Percentiles rank a stretch among this genome's conserved stretches.
Conservation (phyloP, 2,888 invertebrate genomes). For the Apamea crenata region DNA sequence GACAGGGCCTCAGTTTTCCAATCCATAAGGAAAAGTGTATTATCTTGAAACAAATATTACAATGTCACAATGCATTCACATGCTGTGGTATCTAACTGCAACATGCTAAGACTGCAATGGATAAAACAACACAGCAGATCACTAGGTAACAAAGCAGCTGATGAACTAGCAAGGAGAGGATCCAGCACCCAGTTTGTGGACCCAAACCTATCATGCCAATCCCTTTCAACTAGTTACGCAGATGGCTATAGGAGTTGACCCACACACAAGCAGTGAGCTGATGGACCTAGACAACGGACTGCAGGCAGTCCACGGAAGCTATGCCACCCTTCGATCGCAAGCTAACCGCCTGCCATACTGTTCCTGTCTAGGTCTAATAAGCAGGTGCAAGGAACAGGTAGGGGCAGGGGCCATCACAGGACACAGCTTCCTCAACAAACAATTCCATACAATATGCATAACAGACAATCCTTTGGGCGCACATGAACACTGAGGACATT, state of each 20-base stretch:
- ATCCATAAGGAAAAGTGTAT: neutral
- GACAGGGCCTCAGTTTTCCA: neutral
- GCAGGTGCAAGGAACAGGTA: no score
- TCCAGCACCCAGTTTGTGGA: neutral
- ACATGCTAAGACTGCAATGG: neutral
- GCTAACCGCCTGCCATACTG: no score
- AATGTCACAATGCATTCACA: neutral
- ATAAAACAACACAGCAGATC: neutral
- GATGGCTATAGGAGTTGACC: neutral
- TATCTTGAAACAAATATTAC: neutral
- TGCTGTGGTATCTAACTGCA: neutral
- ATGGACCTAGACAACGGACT: neutral
- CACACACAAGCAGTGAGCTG: neutral
- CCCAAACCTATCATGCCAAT: neutral
- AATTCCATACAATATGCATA: neutral
- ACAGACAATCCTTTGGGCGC: neutral
- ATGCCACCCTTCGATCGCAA: neutral
- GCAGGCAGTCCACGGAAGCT: neutral
- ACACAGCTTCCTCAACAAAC: neutral
- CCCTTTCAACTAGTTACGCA: neutral
- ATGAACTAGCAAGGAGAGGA: neutral
- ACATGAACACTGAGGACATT: neutral
- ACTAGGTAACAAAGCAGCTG: neutral
- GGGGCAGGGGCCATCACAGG: neutral
- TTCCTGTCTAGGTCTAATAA: no score